Base-by-base conservation (phyloP, 64 coral and sea anemone species). In the Catalaphyllia jardinei region DNA sequence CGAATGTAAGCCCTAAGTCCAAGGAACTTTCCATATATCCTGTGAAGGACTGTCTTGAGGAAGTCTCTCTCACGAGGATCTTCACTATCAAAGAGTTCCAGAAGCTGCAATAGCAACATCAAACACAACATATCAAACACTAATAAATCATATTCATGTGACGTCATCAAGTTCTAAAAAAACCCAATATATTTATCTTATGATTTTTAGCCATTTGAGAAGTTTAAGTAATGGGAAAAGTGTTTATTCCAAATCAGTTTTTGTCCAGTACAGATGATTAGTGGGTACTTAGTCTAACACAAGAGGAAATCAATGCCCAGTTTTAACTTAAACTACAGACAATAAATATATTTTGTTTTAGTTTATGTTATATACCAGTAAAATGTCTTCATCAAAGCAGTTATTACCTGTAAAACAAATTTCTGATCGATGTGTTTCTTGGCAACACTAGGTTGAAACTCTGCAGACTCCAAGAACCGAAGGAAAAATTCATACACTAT, bases 371-470 rank as follows among this genome's bases (percentile, higher is more conserved):
- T 57, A 12, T 15, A 10, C 54, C 10, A 57, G 4, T 29, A 17
- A 9, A 9, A 19, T 22, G 52, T 0, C 19, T 10, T 18, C 20
- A 62, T n/a, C 8, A 62, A 65, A 65, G 8, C 10, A 31, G 74
- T 22, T 52, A 7, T 74, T 93, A 98, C 96, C 90, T 98, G 96
- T 71, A 98, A 88, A 73, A 98, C 96, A 93, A 98, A 98, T 64
- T 98, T 98, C 86, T 98, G 96, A 93, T 98, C 96, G 55, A 98
- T 98, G 82, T 84, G 90, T 86, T 98, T 98, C 83, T 98, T 98
- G 63, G 96, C 96, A 87, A 98, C 93, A 61, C 80, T 98, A 52
- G 96, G 96, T 88, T 98, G 96, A 72, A 98, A 98, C 81, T 98
- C 96, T 75, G 96, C 90, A 8, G 96, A 98, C 82, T 98, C 96